Evolutionary conservation across 2,888 invertebrate species (phyloP).

Genomic region (Hesperia comma): DNA sequence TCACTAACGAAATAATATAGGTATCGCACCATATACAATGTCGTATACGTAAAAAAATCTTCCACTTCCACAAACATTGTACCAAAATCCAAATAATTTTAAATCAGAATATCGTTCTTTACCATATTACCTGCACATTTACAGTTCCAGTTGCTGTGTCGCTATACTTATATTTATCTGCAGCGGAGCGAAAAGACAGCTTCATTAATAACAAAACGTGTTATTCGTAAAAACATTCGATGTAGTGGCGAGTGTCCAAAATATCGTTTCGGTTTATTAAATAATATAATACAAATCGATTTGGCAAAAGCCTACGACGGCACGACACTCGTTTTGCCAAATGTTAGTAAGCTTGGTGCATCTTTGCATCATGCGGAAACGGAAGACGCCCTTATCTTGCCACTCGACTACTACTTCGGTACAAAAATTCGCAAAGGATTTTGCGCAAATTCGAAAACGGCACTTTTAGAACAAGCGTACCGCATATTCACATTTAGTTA

Average conservation of each 20-base stretch:
- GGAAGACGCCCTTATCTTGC: slow-evolving; percentile 54
- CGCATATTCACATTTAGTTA: slow-evolving; percentile 5
- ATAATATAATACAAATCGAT: slow-evolving; percentile 54
- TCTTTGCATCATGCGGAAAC: slow-evolving; percentile 47
- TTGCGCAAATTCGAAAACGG: slow-evolving; percentile 20
- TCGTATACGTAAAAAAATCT: too few species aligned
- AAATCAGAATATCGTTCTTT: too few species aligned
- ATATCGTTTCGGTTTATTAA: slow-evolving; percentile 57
- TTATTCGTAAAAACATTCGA: slow-evolving; percentile 52
- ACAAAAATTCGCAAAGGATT: slow-evolving; percentile 3
- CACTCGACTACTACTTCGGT: slow-evolving; percentile 17
- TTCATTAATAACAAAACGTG: slow-evolving; percentile 51
- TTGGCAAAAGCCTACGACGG: slow-evolving; percentile 55
- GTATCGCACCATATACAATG: too few species aligned
- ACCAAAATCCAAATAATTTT: too few species aligned
- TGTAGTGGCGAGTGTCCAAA: slow-evolving; percentile 57
- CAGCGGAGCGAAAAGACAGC: neutral
- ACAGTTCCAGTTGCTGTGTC: slow-evolving; percentile 1
- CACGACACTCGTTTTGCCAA: slow-evolving; percentile 50
- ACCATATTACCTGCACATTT: neutral
- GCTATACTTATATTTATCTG: neutral
- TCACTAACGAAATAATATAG: too few species aligned
- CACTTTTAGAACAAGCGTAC: slow-evolving; percentile 8
- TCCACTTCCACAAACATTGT: too few species aligned
- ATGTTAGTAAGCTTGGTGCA: slow-evolving; percentile 44